Base-by-base conservation (phyloP, 2,797 vertebrate genomes). In the Balearica regulorum region DNA sequence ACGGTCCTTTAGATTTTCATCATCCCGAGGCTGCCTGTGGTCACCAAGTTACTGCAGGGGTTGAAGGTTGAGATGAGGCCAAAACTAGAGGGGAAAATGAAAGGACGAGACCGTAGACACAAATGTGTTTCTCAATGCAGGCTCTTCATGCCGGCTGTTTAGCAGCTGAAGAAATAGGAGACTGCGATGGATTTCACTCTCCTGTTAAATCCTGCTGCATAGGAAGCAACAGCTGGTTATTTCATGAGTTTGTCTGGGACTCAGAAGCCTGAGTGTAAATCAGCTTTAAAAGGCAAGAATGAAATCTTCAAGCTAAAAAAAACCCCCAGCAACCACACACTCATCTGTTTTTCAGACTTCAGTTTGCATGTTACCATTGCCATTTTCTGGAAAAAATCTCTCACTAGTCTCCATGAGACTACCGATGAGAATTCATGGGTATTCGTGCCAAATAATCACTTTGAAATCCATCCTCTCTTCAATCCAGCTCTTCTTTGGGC, bases 131-230 rank as follows among this genome's bases (percentile, higher is more conserved):
- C 61, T 24, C 19, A 28, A 25, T 19, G 21, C 11, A 26, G 17
- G 8, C 48, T 77, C 66, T 35, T 64, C 37, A 11, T 35, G 46
- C 41, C 13, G 29, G 46, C 65, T 89, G 87, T 4, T 2, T 22
- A 43, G 78, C 83, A 89, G 86, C 78, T 93, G 81, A 65, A 73
- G 89, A 71, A 80, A 78, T 9, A n/a, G 65, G 75, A 87, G 49
- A 60, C 83, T 64, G 29, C 4, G 4, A 48, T 18, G 83, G 33
- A 41, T 90, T 83, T 92, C n/a, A 11, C 48, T 93, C 61, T 66
- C 55, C 75, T 75, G 21, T 91, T 77, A 61, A 89, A 51, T 65
- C 62, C 80, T 51, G 41, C 51, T 44, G 75, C 60, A 51, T 6
- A 17, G 31, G 75, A 83, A 58, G 65, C 2, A 5, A 82, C 83